These are phyloP conservation scores for Yponomeuta malinellus DNA, from an alignment of 2,888 invertebrate genomes.

Conservation along the genomic window DNA sequence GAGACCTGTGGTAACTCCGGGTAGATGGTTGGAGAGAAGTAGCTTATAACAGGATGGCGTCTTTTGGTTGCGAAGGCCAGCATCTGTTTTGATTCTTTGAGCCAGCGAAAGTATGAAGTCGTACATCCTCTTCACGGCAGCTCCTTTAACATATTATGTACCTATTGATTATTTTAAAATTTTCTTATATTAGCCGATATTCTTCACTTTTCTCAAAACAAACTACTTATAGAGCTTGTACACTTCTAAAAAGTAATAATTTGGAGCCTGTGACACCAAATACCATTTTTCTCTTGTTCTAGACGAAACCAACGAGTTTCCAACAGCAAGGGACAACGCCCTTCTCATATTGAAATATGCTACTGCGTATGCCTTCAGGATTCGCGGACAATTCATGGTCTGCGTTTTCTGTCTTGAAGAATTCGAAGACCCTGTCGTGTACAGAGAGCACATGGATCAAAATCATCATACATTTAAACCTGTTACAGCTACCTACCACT, in stretches of 20 bases:
- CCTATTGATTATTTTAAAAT: too few relatives aligned
- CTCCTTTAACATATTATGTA: too few relatives aligned
- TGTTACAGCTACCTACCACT: constrained; percentile 50
- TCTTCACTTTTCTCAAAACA: too few relatives aligned
- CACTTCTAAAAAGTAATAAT: neutral
- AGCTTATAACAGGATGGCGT: too few relatives aligned
- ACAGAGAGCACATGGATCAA: constrained; percentile 46
- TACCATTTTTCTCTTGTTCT: constrained; percentile 50
- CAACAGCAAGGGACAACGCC: constrained; percentile 53
- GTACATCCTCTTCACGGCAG: too few relatives aligned
- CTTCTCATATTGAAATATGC: constrained; percentile 56
- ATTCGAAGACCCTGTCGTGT: constrained; percentile 46
- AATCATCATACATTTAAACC: constrained; percentile 30
- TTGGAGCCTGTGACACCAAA: neutral
- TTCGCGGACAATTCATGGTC: constrained; percentile 44
- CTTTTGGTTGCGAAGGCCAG: too few relatives aligned
- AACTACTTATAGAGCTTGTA: neutral
- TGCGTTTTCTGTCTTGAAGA: constrained; percentile 63
- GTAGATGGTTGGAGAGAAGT: too few relatives aligned
- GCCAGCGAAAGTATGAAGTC: too few relatives aligned
- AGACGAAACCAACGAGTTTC: constrained; percentile 40
- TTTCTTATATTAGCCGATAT: too few relatives aligned
- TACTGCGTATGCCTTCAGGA: constrained; percentile 60
- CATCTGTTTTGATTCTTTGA: too few relatives aligned
- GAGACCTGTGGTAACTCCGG: too few relatives aligned